Conservation (phyloP, 1,140 invertebrate species). For the Scaptomyza montana region DNA sequence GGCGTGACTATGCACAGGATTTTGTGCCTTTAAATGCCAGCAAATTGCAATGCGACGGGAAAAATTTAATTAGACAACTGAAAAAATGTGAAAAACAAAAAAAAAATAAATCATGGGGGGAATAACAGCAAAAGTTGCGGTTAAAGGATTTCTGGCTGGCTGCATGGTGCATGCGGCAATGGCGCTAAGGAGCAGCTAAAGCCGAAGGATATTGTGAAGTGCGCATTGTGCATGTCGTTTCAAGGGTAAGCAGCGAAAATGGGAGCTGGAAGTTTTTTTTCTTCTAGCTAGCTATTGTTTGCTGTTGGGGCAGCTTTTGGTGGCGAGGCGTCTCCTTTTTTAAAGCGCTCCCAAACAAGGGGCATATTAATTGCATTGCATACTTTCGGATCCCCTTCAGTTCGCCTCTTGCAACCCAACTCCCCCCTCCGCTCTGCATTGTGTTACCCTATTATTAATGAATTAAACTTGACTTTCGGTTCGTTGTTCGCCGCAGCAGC, state of each 20-base stretch:
- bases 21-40: constrained; percentile 68
- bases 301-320: constrained; percentile 36
- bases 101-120: constrained; percentile 37
- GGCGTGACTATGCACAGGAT: constrained; percentile 24
- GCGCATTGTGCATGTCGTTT: constrained; percentile 63
- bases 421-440: constrained; percentile 14
- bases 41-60: constrained; percentile 49
- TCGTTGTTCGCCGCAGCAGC: constrained; percentile 54
- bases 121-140: constrained; percentile 44
- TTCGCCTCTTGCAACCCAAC: neutral
- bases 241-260: constrained; percentile 60
- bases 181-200: constrained; percentile 24
- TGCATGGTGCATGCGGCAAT: constrained; percentile 44
- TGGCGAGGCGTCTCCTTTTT: constrained; percentile 19
- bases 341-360: constrained; percentile 21
- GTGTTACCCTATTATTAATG: constrained; percentile 70
- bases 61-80: constrained; percentile 79
- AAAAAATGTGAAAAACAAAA: neutral
- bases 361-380: constrained; percentile 75
- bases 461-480: constrained; percentile 81
- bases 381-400: constrained; percentile 51
- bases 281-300: constrained; percentile 51
- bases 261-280: constrained; percentile 12
- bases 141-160: constrained; percentile 27
- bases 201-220: constrained; percentile 48